A percentile compares a stretch with the other conserved stretches of the same genome.
Conservation (phyloP, 2,888 invertebrate species). For the Polyommatus icarus region DNA sequence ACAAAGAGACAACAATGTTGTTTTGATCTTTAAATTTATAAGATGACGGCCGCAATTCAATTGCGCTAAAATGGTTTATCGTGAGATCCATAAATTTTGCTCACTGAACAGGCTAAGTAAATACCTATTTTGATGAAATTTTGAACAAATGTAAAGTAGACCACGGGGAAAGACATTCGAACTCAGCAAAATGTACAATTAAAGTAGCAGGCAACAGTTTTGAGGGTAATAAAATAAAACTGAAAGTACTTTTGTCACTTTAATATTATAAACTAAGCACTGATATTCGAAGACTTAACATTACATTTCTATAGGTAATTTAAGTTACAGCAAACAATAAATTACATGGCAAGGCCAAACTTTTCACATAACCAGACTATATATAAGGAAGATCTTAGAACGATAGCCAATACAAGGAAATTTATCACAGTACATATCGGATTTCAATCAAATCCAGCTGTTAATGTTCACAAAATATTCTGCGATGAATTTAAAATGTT, state of each 20-base stretch:
- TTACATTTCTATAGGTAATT: conserved; percentile 11
- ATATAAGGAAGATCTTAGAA: conserved; percentile 16
- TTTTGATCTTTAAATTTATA: no score
- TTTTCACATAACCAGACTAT: conserved; percentile 41
- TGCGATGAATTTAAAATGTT: background rate
- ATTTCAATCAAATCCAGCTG: background rate
- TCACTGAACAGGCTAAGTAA: no score
- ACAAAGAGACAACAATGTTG: background rate
- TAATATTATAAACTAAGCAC: conserved; percentile 34
- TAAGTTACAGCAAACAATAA: conserved; percentile 57
- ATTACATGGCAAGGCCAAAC: conserved; percentile 71
- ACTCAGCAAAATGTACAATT: background rate
- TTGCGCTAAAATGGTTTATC: no score
- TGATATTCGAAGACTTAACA: conserved; percentile 25
- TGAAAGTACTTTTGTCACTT: conserved; percentile 17
- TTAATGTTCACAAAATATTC: background rate
- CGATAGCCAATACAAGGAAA: conserved; percentile 26
- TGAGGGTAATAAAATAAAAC: conserved; percentile 41
- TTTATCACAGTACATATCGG: conserved; percentile 33
- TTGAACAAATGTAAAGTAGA: background rate
- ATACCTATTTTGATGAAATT: background rate
- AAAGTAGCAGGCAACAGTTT: background rate
- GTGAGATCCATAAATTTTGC: no score
- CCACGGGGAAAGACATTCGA: background rate
- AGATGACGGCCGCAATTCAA: no score